Conservation (phyloP, 2,113 vertebrate species). For the Prunella fulvescens region DNA sequence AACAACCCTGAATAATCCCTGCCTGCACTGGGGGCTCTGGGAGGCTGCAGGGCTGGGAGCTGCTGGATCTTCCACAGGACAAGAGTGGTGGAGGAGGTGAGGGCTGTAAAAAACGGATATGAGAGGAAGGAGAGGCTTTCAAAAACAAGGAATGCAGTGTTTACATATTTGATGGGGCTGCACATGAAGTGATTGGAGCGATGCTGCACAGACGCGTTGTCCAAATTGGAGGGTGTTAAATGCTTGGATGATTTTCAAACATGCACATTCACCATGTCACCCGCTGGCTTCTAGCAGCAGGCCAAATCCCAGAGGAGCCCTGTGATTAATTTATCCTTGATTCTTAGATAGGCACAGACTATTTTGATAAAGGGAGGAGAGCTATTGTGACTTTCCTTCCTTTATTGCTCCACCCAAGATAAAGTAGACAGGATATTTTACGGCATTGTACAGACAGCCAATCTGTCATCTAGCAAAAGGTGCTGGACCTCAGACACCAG, state of each 20-base stretch:
- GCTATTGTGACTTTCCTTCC: constrained; percentile 54
- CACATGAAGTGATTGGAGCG: not conserved
- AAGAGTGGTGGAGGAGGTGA: not conserved
- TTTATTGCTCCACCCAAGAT: constrained; percentile 59
- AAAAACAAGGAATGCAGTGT: not conserved
- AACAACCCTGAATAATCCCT: not conserved
- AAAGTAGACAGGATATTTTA: constrained; percentile 64
- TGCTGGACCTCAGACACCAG: not conserved
- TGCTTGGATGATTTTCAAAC: constrained; percentile 32
- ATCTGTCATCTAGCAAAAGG: not conserved
- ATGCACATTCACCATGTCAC: not conserved
- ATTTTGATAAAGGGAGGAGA: constrained; percentile 71
- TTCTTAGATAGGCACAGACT: constrained; percentile 46
- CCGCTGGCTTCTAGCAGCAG: not conserved
- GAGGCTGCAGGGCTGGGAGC: not conserved
- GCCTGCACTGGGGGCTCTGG: not conserved
- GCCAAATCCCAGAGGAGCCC: not conserved
- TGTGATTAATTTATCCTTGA: constrained; percentile 48
- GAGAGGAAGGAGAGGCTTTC: not conserved
- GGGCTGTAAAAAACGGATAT: not conserved
- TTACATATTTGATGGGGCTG: not conserved
- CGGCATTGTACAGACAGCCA: not conserved
- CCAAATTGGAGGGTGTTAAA: constrained; percentile 2
- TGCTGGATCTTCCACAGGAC: not conserved
- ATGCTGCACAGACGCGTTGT: not conserved